Evolutionary conservation across 2,113 vertebrate genomes (phyloP), one percentile per base, ranked within the genome.

Genomic region (Thalassarche chlororhynchos): DNA sequence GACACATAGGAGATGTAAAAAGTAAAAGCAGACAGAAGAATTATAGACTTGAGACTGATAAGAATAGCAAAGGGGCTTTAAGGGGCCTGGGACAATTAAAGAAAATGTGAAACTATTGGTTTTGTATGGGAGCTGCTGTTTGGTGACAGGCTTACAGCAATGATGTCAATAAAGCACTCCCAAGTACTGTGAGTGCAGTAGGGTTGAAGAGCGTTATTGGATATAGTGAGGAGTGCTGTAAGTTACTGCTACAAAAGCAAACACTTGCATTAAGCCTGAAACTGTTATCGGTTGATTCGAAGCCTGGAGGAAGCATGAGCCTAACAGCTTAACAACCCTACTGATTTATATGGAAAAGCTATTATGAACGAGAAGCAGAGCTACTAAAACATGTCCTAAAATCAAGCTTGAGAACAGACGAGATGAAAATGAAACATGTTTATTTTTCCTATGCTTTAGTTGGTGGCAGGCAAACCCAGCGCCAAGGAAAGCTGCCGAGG

Each of bases 281-380:
- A 42, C 57, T 51, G 28, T 26, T 55, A 13, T 4, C 5, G 4
- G 26, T 18, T 1, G 1, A 24, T 6, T 15, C 1, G 2, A 84
- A 78, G 34, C 19, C 64, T 74, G 34, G 12, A 55, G 57, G 23
- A 76, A 85, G 57, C 28, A 20, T 1, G 0, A 84, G 16, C 31
- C 49, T 16, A 47, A n/a, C 47, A 79, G n/a, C 69, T 74, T 65
- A 90, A 72, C 60, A 57, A 6, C 6, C 11, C 19, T 51, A 4
- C 42, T 19, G 61, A 18, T 44, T 38, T 46, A 21, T 16, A 4
- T 15, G 38, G 38, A 78, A 66, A 89, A 84, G 3, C 31, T 86
- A 4, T 34, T 46, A 3, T 6, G 24, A 89, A 79, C 6, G 18
- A 84, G 64, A 55, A 68, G 31, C 32, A 71, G 72, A 90, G 20